A percentile compares a stretch with the other conserved stretches of the same genome.
phyloP scores from a whole-genome alignment of 1,140 invertebrate species.

The Aleiodes sp. region DNA sequence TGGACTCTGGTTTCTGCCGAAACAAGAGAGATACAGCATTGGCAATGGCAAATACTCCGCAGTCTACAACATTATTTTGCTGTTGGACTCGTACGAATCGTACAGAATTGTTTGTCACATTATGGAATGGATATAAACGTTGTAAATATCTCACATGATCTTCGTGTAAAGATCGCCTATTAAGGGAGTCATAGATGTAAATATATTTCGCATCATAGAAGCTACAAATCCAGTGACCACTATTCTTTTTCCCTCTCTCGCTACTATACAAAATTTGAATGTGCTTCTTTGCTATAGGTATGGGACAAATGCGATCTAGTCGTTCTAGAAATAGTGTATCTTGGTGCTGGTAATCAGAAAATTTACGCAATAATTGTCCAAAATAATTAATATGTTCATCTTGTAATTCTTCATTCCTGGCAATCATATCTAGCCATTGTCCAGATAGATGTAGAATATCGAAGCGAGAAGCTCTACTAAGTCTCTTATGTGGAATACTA shows the following conservation, averaged over 20 bases:
- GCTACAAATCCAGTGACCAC: neutral
- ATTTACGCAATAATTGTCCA: neutral
- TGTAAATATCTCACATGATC: neutral
- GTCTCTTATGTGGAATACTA: too few relatives aligned
- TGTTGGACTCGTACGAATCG: neutral
- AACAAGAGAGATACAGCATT: neutral
- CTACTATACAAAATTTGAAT: neutral
- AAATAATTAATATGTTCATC: neutral
- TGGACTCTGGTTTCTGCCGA: neutral
- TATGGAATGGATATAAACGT: neutral
- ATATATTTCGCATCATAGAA: neutral
- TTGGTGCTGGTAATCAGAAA: neutral
- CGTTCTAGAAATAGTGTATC: neutral
- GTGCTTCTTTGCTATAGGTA: neutral
- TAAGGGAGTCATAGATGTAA: neutral
- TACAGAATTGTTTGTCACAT: neutral
- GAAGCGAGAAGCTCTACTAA: too few relatives aligned
- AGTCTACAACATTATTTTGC: neutral
- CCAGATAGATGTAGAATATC: too few relatives aligned
- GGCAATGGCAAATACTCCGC: neutral
- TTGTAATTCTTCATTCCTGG: neutral
- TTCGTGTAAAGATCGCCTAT: neutral
- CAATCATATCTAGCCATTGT: neutral
- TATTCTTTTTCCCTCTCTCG: neutral
- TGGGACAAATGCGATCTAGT: neutral